phyloP scores from a whole-genome alignment of 2,113 vertebrate genomes.

The Cepphus grylle region DNA sequence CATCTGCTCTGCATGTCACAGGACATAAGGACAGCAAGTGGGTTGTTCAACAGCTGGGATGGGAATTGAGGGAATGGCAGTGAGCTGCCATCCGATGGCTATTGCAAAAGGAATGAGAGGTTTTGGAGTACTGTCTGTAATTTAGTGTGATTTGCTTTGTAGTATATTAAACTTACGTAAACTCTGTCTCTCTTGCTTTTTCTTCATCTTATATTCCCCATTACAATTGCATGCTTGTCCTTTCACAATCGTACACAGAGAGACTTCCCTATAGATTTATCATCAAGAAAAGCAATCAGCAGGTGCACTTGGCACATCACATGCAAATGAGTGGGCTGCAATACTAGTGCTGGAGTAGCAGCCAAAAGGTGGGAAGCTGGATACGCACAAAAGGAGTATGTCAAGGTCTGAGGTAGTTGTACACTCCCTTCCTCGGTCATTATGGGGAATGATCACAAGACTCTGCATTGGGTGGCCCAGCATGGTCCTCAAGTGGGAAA shows the following conservation, averaged over 20 bases:
- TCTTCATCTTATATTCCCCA: neutral
- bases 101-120: neutral
- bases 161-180: neutral
- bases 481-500: neutral
- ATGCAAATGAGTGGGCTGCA: neutral
- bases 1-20: conserved; percentile 62
- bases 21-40: conserved; percentile 42
- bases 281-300: neutral
- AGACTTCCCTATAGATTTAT: neutral
- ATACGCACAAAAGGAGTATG: neutral
- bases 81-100: neutral
- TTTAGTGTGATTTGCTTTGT: neutral
- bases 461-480: neutral
- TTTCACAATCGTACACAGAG: neutral
- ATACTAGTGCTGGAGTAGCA: neutral
- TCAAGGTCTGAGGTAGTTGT: neutral
- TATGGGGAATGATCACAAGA: neutral
- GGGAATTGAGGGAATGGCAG: neutral
- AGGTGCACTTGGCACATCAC: neutral
- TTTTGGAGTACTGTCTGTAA: neutral
- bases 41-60: conserved; percentile 60
- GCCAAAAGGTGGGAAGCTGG: neutral
- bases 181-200: neutral
- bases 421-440: neutral
- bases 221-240: neutral